Conservation (phyloP, 2,797 vertebrate genomes). For the Antennarius maculatus region DNA sequence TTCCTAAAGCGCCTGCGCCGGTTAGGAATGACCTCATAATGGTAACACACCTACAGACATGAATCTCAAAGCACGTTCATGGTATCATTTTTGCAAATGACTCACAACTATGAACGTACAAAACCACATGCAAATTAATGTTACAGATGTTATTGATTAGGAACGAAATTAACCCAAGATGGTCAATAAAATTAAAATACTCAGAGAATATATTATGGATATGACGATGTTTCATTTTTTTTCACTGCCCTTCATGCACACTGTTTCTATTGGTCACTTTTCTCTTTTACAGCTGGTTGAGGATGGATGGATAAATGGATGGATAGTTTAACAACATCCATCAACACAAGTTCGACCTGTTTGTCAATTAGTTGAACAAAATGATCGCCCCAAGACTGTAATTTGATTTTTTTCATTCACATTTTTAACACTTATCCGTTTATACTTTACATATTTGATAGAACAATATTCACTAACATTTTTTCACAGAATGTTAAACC, state of each 20-base stretch:
- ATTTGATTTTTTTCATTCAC: background rate
- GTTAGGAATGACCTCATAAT: slow-evolving; percentile 64
- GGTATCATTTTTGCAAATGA: background rate
- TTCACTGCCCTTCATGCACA: no score
- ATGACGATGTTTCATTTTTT: no score
- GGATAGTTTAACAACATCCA: no score
- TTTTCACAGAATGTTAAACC: no score
- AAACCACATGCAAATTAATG: background rate
- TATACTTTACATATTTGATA: background rate
- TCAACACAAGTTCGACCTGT: background rate
- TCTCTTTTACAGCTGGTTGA: background rate
- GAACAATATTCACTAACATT: no score
- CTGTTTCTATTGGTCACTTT: background rate
- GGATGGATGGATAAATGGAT: no score
- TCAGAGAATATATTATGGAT: no score
- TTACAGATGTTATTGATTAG: no score
- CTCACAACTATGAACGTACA: background rate
- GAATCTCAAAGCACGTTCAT: background rate
- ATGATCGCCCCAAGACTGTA: background rate
- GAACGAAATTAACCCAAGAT: no score
- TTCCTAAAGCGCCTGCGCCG: slow-evolving; percentile 69
- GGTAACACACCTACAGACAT: slow-evolving; percentile 14
- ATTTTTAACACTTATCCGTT: background rate
- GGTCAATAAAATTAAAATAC: no score
- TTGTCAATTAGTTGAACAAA: background rate